phyloP scores from a whole-genome alignment of 2,797 vertebrate genomes.

The Anniella stebbinsi region DNA sequence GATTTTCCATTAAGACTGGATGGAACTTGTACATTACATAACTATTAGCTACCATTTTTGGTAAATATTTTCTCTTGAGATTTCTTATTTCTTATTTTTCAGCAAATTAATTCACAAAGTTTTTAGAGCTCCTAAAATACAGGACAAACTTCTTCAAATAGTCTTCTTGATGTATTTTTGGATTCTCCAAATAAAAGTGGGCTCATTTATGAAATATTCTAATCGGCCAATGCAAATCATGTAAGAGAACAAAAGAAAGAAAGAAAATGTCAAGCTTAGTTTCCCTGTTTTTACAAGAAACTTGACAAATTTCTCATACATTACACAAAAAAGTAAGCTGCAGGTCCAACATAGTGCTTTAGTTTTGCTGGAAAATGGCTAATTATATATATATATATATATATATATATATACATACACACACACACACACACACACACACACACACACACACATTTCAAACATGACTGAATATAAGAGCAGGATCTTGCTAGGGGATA shows the following conservation, averaged over 20 bases:
- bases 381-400: no score
- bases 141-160: background rate
- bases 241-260: background rate
- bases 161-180: background rate
- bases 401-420: no score
- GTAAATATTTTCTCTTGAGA: background rate
- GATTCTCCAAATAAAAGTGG: conserved; percentile 24
- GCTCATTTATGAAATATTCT: background rate
- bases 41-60: background rate
- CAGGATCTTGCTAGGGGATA: no score
- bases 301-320: background rate
- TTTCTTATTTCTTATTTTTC: background rate
- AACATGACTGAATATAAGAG: no score
- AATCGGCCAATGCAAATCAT: background rate
- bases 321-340: background rate
- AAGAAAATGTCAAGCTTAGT: background rate
- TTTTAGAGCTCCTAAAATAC: background rate
- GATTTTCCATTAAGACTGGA: background rate
- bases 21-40: background rate
- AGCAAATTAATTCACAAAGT: background rate
- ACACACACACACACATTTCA: no score
- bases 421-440: no score
- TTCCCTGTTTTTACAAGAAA: background rate
- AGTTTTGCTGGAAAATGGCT: background rate
- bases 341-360: background rate